These are phyloP conservation scores for Cichlasoma orientale DNA, from an alignment of 2,797 vertebrate genomes.

Conservation along the genomic window DNA sequence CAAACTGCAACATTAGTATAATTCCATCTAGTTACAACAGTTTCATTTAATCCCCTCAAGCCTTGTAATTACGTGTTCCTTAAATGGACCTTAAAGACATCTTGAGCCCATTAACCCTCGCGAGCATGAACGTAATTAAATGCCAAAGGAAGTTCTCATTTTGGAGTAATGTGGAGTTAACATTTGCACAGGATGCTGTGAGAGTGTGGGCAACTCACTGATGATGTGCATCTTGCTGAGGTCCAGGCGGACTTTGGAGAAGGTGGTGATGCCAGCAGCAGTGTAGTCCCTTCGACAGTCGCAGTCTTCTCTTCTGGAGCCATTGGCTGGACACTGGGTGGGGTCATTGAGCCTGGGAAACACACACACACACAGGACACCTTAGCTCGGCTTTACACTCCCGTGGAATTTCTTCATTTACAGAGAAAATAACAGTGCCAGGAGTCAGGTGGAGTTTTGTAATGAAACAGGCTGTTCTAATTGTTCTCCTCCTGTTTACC, in stretches of 20 bases:
- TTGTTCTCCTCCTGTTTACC: slow-evolving; percentile 79
- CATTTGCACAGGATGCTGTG: slow-evolving; percentile 46
- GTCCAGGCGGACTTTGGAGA: slow-evolving; percentile 94
- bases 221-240: slow-evolving; percentile 91
- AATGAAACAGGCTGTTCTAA: slow-evolving; percentile 29
- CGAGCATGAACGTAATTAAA: slow-evolving; percentile 70
- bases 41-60: slow-evolving; percentile 56
- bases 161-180: slow-evolving; percentile 48
- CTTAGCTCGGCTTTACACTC: slow-evolving; percentile 35
- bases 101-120: slow-evolving; percentile 82
- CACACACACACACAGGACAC: slow-evolving; percentile 35
- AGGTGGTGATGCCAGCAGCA: slow-evolving; percentile 90
- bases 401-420: slow-evolving; percentile 45
- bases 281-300: slow-evolving; percentile 92
- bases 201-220: slow-evolving; percentile 84
- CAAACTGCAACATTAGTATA: slow-evolving; percentile 47
- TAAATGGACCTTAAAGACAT: slow-evolving; percentile 71
- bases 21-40: slow-evolving; percentile 56
- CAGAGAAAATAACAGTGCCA: neutral
- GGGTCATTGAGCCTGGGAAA: slow-evolving; percentile 90
- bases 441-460: slow-evolving; percentile 22
- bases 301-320: slow-evolving; percentile 90
- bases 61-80: slow-evolving; percentile 60
- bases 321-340: slow-evolving; percentile 92
- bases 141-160: slow-evolving; percentile 62